Base-by-base conservation (phyloP, 2,113 vertebrate species). In the Catharus minimus region DNA sequence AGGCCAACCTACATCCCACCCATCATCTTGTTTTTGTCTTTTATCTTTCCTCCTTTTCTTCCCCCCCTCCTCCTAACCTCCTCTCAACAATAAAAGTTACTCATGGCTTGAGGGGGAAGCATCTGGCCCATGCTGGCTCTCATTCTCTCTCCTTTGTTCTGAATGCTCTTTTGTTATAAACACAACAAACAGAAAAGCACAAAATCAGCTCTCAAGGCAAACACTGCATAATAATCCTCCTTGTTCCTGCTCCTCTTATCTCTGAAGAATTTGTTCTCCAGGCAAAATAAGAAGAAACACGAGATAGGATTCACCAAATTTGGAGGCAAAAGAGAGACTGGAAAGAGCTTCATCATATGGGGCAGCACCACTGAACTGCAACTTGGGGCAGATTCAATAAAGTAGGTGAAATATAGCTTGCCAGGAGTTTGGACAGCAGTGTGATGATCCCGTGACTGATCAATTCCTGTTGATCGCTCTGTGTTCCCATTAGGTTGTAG, bases 231-330 rank as follows among this genome's bases (percentile, higher is more conserved):
- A 90, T 91, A 84, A 77, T 79, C 47, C 60, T 88, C 66, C 78
- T 96, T 83, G 60, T 75, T 62, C 73, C 52, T 57, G 38, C 57
- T 87, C 53, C 68, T 91, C 86, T 94, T 93, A 94, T 96, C 95
- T 88, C 93, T 93, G 87, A 94, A 95, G 89, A 91, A 95, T 93
- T 95, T 93, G 56, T 92, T 88, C 89, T 88, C 64, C 72, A 57
- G 78, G 65, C 78, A 68, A 95, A 95, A 93, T 88, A 82, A 72
- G 66, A 82, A 92, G 78, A 94, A 95, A 77, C 81, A 61, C 7
- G 60, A 89, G 47, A 86, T 66, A 73, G 67, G 65, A 80, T 67
- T 77, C 7, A 1, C 39, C 57, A 66, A 52, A 81, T 33, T 71
- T 81, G 33, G 22, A 91, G 64, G n/a, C 3, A 3, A 52, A 76